Conservation (phyloP, 2,888 invertebrate genomes). For the Loripinus fragilis region DNA sequence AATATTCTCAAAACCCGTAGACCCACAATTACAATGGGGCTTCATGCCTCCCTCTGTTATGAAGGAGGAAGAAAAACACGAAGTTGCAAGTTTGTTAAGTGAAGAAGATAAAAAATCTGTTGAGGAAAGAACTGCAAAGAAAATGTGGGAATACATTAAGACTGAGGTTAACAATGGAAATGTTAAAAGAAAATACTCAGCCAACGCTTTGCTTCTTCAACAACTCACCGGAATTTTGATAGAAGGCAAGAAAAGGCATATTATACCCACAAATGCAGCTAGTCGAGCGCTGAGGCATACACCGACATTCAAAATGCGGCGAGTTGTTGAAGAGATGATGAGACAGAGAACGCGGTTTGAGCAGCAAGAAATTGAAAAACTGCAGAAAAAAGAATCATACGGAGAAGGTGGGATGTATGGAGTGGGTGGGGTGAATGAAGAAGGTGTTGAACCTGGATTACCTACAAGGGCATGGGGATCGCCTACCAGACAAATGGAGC, state of each 20-base stretch:
- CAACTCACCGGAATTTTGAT: constrained; percentile 73
- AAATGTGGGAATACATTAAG: constrained; percentile 72
- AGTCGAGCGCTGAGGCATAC: constrained; percentile 78
- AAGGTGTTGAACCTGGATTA: constrained; percentile 28
- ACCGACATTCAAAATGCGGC: constrained; percentile 79
- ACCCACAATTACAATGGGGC: constrained; percentile 46
- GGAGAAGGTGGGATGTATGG: constrained; percentile 34
- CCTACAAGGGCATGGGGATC: constrained; percentile 37
- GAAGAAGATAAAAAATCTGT: constrained; percentile 21
- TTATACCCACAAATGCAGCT: constrained; percentile 73
- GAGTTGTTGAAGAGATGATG: constrained; percentile 77
- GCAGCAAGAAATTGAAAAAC: constrained; percentile 73
- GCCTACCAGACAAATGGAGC: constrained; percentile 43
- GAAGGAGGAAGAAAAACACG: constrained; percentile 25
- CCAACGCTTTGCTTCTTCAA: constrained; percentile 75
- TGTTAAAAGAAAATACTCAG: constrained; percentile 59
- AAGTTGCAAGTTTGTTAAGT: constrained; percentile 28
- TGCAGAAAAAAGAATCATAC: constrained; percentile 60
- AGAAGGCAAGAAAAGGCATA: constrained; percentile 55
- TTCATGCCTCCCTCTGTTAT: constrained; percentile 24
- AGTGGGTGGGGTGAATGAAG: constrained; percentile 27
- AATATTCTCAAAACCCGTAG: constrained; percentile 60
- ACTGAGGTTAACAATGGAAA: constrained; percentile 63
- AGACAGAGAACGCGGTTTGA: constrained; percentile 73
- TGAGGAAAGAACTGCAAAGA: constrained; percentile 45